Conservation (phyloP, 2,797 vertebrate genomes). For the Hirundo rustica region DNA sequence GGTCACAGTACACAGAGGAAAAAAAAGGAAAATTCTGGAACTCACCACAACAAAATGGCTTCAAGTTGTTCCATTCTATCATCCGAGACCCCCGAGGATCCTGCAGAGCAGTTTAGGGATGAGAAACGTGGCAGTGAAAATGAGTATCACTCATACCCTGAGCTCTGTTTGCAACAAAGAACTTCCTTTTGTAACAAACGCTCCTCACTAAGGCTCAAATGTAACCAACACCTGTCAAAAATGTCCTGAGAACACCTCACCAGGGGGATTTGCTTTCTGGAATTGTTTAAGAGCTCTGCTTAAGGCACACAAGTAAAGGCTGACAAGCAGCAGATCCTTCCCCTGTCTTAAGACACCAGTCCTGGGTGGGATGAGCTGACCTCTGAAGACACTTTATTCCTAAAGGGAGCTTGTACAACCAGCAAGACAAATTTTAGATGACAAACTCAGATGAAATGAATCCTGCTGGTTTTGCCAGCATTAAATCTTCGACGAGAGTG, state of each 20-base stretch:
- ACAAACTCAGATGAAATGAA: background rate
- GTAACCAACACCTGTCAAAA: background rate
- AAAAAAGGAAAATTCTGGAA: background rate
- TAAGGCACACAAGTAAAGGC: background rate
- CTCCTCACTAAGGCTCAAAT: background rate
- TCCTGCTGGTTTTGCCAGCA: background rate
- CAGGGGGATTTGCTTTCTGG: background rate
- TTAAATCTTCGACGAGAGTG: background rate
- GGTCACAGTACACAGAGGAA: background rate
- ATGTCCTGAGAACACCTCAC: background rate
- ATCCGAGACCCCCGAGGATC: conserved; percentile 91
- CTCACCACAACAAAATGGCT: conserved; percentile 89
- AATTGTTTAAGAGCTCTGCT: background rate
- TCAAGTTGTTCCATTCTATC: conserved; percentile 86
- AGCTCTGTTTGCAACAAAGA: background rate
- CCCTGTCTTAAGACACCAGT: background rate
- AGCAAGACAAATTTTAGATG: background rate
- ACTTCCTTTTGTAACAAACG: background rate
- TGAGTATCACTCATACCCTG: background rate
- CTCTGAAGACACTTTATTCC: background rate
- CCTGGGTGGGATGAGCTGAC: background rate
- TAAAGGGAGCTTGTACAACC: background rate
- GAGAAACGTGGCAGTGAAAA: background rate
- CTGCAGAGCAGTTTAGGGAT: conserved; percentile 64
- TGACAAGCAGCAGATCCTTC: background rate